These are phyloP conservation scores for Drosophila orosa DNA, from an alignment of 1,140 invertebrate species.

Conservation along the genomic window DNA sequence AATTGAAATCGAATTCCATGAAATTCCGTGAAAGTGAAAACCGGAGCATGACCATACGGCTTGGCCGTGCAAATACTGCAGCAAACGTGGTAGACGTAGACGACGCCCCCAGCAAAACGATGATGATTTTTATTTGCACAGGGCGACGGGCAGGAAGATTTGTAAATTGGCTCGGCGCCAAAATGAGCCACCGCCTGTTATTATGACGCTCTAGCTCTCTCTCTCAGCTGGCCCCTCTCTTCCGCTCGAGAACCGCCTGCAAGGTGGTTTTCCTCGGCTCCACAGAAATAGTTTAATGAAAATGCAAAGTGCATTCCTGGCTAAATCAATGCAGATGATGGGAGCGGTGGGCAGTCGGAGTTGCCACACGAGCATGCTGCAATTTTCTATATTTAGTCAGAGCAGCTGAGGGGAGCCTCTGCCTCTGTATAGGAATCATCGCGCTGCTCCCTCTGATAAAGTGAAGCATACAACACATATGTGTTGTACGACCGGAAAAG, in stretches of 20 bases:
- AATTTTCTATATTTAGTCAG: constrained; percentile 57
- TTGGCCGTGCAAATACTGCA: constrained; percentile 9
- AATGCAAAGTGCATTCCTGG: constrained; percentile 50
- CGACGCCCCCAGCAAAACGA: constrained; percentile 20
- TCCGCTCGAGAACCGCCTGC: constrained; percentile 20
- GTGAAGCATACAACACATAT: constrained; percentile 14
- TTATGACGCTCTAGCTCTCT: constrained; percentile 12
- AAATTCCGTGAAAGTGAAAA: constrained; percentile 31
- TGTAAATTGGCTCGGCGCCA: constrained; percentile 40
- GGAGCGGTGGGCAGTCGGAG: neutral
- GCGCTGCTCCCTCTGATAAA: constrained; percentile 22
- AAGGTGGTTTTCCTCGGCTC: constrained; percentile 44
- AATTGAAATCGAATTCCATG: neutral
- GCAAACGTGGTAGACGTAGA: constrained; percentile 29
- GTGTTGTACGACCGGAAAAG: constrained; percentile 35
- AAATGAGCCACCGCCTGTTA: constrained; percentile 37
- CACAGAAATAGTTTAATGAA: constrained; percentile 39
- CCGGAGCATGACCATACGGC: constrained; percentile 15
- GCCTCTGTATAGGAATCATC: neutral
- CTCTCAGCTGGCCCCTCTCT: constrained; percentile 22
- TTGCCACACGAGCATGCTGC: constrained; percentile 30
- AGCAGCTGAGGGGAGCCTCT: constrained; percentile 47
- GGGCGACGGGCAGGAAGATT: constrained; percentile 14
- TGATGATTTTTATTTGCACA: constrained; percentile 35
- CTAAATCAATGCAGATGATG: constrained; percentile 55